Base-by-base conservation (phyloP, 2,888 invertebrate species). In the Aspidiotus rigidus region DNA sequence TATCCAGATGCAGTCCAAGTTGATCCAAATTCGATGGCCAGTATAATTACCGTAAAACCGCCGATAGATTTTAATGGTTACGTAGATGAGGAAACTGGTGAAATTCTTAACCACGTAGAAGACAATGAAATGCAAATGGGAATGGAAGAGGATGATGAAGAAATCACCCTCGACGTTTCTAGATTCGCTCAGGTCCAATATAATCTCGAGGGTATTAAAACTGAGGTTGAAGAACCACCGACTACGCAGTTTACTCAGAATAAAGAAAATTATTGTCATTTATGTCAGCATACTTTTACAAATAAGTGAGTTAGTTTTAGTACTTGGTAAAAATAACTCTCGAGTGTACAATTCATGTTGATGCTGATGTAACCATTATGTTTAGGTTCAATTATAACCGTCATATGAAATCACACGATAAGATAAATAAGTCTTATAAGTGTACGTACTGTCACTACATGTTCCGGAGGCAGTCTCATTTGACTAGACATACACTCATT, bases 401-500 rank as follows among this genome's bases (percentile, higher is more conserved):
- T 13, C 67, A 67, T 16, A 67, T 67, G 67, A 42, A 67, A 15
- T 67, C 67, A 9, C 67, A 67, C 67, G 59, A 53, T 39, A 67
- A 60, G 10, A 28, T 15, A 28, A 59, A 11, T 9, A 67, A 59
- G 60, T 49, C 67, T 39, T 67, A 44, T 60, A 15, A 44, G 13
- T 67, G 67, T 16, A 42, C 57, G 0, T 67, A 67, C 28, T 67
- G 67, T 39, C 41, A 67, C 53, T 67, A 67, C 39, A 17, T 67
- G 40, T 67, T 67, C 15, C 53, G 67, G 16, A 39, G 67, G 13
- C 67, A 67, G 41, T 67, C 67, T n/a, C 67, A 67, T 53, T 28
- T 67, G 7, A 67, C 67, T 28, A 67, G 67, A 60, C 67, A 67
- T 59, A 59, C 60, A n/a, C 67, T 67, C 60, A 67, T 67, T 28